These are phyloP conservation scores for Pseudococcus viburni DNA, from an alignment of 2,888 invertebrate species.

Conservation along the genomic window DNA sequence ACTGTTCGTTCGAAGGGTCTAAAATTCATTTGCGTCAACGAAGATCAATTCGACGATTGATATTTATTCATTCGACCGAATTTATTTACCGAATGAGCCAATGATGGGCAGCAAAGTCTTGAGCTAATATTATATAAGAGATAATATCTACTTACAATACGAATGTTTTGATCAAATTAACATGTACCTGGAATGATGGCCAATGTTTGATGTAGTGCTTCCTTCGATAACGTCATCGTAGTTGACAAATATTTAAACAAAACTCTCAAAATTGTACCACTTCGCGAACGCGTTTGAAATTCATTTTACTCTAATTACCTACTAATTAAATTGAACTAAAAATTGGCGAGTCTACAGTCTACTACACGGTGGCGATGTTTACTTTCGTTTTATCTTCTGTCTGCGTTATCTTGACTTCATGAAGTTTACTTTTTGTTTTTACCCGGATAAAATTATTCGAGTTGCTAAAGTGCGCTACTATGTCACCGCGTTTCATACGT, in stretches of 20 bases:
- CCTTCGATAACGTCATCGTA: conserved; percentile 35
- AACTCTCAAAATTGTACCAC: conserved; percentile 38
- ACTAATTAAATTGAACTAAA: conserved; percentile 1
- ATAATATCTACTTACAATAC: no score
- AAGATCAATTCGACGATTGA: no score
- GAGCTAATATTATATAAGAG: no score
- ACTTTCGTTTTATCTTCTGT: conserved; percentile 33
- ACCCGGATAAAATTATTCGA: conserved; percentile 19
- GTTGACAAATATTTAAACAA: conserved; percentile 9
- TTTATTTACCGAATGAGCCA: no score
- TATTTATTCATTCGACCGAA: no score
- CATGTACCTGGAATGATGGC: conserved; percentile 31
- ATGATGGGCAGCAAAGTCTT: no score
- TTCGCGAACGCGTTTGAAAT: conserved; percentile 2
- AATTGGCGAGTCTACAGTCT: neutral
- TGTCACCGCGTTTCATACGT: neutral
- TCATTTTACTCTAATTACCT: conserved; percentile 46
- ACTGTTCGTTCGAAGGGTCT: no score
- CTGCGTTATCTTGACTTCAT: conserved; percentile 35
- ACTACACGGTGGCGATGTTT: neutral
- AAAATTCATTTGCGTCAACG: no score
- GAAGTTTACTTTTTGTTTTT: neutral
- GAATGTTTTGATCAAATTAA: neutral
- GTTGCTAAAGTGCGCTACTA: conserved; percentile 46
- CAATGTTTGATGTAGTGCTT: conserved; percentile 38